These are phyloP conservation scores for Mus pahari DNA, from an alignment of 2,113 vertebrate genomes.

Conservation along the genomic window DNA sequence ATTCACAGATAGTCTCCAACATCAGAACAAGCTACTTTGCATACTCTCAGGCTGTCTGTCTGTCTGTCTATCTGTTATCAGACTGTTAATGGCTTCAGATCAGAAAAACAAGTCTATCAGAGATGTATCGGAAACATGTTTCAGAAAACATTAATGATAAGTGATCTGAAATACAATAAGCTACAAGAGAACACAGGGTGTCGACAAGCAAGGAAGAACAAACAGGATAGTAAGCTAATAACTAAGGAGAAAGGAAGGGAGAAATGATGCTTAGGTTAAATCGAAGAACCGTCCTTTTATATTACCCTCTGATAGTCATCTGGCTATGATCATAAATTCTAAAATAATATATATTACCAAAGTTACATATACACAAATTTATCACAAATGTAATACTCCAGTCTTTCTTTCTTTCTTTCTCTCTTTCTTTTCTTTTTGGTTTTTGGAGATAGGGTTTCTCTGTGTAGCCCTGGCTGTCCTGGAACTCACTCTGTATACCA, in stretches of 20 bases:
- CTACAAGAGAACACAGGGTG: neutral
- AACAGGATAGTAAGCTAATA: neutral
- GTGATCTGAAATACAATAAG: neutral
- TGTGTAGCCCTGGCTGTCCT: too few relatives aligned
- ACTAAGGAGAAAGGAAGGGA: neutral
- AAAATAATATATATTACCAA: neutral
- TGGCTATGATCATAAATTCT: neutral
- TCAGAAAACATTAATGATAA: neutral
- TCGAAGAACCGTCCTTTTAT: neutral
- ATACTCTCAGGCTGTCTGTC: neutral
- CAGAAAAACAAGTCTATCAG: neutral
- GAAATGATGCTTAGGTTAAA: neutral
- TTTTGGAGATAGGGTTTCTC: too few relatives aligned
- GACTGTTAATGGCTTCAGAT: neutral
- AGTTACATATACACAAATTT: neutral
- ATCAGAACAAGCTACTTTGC: neutral
- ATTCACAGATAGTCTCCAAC: neutral
- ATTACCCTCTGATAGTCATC: neutral
- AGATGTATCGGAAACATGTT: neutral
- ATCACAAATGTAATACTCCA: neutral
- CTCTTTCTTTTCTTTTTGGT: too few relatives aligned
- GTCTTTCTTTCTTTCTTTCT: slow-evolving; percentile 43
- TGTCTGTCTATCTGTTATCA: neutral
- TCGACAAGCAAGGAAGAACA: too few relatives aligned
- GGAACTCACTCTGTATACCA: too few relatives aligned